Evolutionary conservation across 1,140 invertebrate genomes (phyloP).

Genomic region (Zaprionus tsacasi): DNA sequence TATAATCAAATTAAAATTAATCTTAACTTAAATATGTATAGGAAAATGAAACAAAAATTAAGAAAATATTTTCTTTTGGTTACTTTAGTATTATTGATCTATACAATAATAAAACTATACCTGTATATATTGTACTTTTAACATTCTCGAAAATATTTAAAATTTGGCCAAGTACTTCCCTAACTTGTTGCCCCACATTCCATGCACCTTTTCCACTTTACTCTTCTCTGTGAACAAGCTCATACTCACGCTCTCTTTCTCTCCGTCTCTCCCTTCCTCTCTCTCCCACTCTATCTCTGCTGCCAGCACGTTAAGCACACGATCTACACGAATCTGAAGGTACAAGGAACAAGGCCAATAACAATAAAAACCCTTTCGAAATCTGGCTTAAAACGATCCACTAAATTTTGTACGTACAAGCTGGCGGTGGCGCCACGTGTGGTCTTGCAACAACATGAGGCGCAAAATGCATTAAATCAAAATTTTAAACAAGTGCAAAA

Average conservation of each 20-base stretch:
- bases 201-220: neutral
- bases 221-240: too few relatives aligned
- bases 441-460: slow-evolving; percentile 57
- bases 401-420: slow-evolving; percentile 32
- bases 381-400: slow-evolving; percentile 29
- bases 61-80: too few relatives aligned
- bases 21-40: too few relatives aligned
- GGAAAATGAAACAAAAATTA: too few relatives aligned
- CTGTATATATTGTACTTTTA: neutral
- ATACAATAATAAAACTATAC: too few relatives aligned
- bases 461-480: slow-evolving; percentile 67
- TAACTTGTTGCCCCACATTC: neutral
- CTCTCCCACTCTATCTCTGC: too few relatives aligned
- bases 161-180: neutral
- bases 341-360: slow-evolving; percentile 1
- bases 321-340: neutral
- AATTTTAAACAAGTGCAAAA: slow-evolving; percentile 80
- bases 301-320: neutral
- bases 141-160: neutral
- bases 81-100: too few relatives aligned
- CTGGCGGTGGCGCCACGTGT: slow-evolving; percentile 67
- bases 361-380: slow-evolving; percentile 24
- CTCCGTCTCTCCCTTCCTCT: slow-evolving; percentile 10
- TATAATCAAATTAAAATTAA: too few relatives aligned
- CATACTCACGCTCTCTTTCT: neutral